Evolutionary conservation across 2,888 invertebrate genomes (phyloP), one percentile per base, ranked within the genome.

Genomic region (Microctonus brassicae): DNA sequence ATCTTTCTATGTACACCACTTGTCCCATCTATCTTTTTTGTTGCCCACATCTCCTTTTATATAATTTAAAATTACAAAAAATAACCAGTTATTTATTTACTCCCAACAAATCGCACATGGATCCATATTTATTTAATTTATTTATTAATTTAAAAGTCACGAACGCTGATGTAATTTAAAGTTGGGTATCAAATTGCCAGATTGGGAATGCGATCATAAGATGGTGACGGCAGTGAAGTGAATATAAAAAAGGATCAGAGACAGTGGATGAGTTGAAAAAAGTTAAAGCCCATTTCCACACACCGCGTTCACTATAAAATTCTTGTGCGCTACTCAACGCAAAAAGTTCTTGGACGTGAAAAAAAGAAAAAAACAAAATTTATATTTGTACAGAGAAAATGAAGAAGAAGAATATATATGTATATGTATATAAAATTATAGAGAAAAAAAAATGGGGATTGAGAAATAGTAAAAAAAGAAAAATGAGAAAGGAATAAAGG

Each of bases 401-500:
- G 60, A 55, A 66, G 13, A 58, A 58, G 10, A 29, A 34, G n/a
- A 22, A n/a, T 11, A 66, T 29, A 61, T 29, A 29, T 29, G 29
- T 29, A 29, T 29, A 29, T 29, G 29, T 29, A 7, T 29, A 20
- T 53, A 66, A 29, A 10, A 69, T 61, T 36, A 67, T 52, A 63
- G 70, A 64, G 13, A 24, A 55, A 42, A 58, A 29, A 55, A 47
- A 33, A 11, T 17, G 36, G 24, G 52, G 20, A 47, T 26, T 26
- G 20, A 39, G 29, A 24, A 26, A 29, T n/a, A 53, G 53, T 58
- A 39, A 58, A 22, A 52, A 22, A 61, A 57, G 34, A 39, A 42
- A 66, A 61, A 68, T 24, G 36, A 65, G 61, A 52, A 22, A 69
- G 52, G 61, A 58, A n/a, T n/a, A n/a, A n/a, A n/a, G n/a, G n/a